Conservation (phyloP, 2,113 vertebrate species). For the human region GRCh38 chr3:118239001-118239500, state of each 20-base stretch:
- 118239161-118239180: conserved; percentile 18
- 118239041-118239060: conserved; percentile 80
- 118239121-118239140: conserved; percentile 70
- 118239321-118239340: not conserved
- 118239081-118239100: conserved; percentile 86
- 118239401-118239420: not conserved
- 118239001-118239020: conserved; percentile 77
- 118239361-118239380: not conserved
- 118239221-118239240: conserved; percentile 65
- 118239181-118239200: conserved; percentile 73
- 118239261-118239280: not conserved
- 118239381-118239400: accelerated
- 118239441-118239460: not conserved
- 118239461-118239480: no score
- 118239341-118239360: not conserved
- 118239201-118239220: conserved; percentile 71
- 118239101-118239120: conserved; percentile 87
- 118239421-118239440: not conserved
- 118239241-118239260: not conserved
- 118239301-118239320: not conserved
- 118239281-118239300: not conserved
- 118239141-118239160: conserved; percentile 30
- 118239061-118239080: conserved; percentile 85
- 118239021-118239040: conserved; percentile 83
- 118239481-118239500: not conserved